Evolutionary conservation across 2,797 vertebrate species (phyloP).

Genomic region (Tenualosa thibaudeaui): DNA sequence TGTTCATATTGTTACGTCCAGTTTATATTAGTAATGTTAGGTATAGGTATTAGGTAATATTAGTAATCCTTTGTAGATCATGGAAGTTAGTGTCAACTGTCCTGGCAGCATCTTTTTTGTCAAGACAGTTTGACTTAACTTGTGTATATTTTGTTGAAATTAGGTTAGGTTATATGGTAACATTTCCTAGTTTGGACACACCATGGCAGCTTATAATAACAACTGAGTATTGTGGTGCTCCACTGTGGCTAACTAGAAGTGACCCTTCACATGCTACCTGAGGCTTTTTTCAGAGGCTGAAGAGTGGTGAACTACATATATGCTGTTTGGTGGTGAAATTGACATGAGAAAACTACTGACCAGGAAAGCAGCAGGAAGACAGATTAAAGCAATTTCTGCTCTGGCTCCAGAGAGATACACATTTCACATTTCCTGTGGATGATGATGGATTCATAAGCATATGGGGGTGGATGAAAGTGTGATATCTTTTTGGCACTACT

Average conservation of each 20-base stretch:
- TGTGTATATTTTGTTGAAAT: not conserved
- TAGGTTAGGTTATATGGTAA: not conserved
- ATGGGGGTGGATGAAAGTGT: not conserved
- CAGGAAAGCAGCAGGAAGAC: not conserved
- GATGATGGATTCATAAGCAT: not conserved
- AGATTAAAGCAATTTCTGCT: constrained; percentile 3
- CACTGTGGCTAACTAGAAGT: not conserved
- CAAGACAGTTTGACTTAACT: not conserved
- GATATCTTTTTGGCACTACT: not conserved
- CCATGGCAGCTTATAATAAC: too few relatives aligned
- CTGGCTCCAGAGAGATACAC: not conserved
- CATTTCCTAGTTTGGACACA: not conserved
- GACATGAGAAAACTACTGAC: not conserved
- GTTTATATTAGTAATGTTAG: not conserved
- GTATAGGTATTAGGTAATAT: not conserved
- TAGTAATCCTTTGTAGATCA: not conserved
- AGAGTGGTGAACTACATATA: not conserved
- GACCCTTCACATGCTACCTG: not conserved
- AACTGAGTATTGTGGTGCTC: not conserved
- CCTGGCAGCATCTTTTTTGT: not conserved
- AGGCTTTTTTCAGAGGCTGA: not conserved
- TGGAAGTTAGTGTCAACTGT: not conserved
- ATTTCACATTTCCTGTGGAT: not conserved
- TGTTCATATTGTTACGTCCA: not conserved
- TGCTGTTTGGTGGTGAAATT: not conserved